A percentile compares a stretch with the other conserved stretches of the same genome.
These are phyloP conservation scores for Drosophila monieri DNA, from an alignment of 2,888 invertebrate species.

Conservation along the genomic window DNA sequence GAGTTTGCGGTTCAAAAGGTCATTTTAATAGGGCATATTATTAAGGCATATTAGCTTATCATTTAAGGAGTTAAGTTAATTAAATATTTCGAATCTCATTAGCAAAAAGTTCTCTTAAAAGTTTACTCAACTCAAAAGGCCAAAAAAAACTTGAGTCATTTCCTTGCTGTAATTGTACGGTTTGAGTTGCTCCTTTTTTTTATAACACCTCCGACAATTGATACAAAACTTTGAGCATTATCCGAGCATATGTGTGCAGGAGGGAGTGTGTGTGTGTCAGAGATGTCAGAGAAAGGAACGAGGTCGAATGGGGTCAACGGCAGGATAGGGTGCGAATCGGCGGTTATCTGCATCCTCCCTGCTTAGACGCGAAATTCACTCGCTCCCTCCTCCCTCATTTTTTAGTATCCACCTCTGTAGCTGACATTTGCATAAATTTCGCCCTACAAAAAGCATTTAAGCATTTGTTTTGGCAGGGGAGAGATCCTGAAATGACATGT, in stretches of 20 bases:
- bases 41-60: no score
- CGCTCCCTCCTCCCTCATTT: neutral
- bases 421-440: constrained; percentile 45
- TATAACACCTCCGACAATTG: constrained; percentile 67
- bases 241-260: neutral
- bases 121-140: neutral
- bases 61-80: neutral
- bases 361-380: constrained; percentile 11
- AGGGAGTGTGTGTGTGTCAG: constrained; percentile 7
- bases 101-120: neutral
- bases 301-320: constrained; percentile 38
- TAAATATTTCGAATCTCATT: no score
- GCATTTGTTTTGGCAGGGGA: constrained; percentile 29
- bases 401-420: constrained; percentile 30
- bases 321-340: neutral
- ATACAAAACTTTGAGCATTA: constrained; percentile 37
- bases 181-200: constrained; percentile 60
- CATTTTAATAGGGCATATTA: neutral
- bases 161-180: constrained; percentile 43
- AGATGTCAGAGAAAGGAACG: constrained; percentile 12
- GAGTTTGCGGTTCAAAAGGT: neutral
- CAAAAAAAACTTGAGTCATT: neutral
- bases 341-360: constrained; percentile 32
- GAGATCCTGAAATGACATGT: constrained; percentile 41
- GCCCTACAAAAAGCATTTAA: constrained; percentile 49